Evolutionary conservation across 2,888 invertebrate genomes (phyloP), one percentile per base, ranked within the genome.

Genomic region (Stenurella melanura): DNA sequence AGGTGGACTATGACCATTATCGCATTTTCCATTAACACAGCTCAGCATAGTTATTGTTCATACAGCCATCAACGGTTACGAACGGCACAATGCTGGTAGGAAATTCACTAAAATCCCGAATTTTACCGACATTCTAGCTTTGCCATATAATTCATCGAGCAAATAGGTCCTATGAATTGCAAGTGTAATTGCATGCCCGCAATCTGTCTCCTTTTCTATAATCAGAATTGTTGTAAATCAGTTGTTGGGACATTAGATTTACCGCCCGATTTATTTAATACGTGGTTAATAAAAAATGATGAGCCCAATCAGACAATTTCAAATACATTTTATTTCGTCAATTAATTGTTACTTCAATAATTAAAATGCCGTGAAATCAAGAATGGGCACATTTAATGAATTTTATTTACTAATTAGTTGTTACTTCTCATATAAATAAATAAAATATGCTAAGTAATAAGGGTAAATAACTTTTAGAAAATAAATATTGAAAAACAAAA

Each of bases 161-260:
- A 70, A 70, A 58, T 60, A 70, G 60, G 9, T 21, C n/a, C 60
- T 50, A 70, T 58, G 60, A 70, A 70, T 60, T 56, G 70, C 60
- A 70, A 56, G 42, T 60, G 42, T 70, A 70, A 70, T 70, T 70
- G 34, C 69, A 69, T 38, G 18, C 17, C 57, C 9, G 69, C 69
- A 69, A 54, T 69, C 56, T 69, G 69, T 69, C 69, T 57, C 38
- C 69, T 30, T 19, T 57, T 57, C 69, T 34, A 5, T 17, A 17
- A 58, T 18, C 15, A 38, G 69, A 69, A 69, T 18, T 54, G 18
- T n/a, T 30, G 54, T 64, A 63, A 42, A 54, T 72, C 63, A 72
- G 18, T 80, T 77, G 71, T 78, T 81, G 67, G 74, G 76, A 71
- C 73, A 78, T 78, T 79, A 79, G 75, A 72, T 75, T 75, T 34